These are phyloP conservation scores for Drosophila hamatofila DNA, from an alignment of 2,888 invertebrate species.

Conservation along the genomic window DNA sequence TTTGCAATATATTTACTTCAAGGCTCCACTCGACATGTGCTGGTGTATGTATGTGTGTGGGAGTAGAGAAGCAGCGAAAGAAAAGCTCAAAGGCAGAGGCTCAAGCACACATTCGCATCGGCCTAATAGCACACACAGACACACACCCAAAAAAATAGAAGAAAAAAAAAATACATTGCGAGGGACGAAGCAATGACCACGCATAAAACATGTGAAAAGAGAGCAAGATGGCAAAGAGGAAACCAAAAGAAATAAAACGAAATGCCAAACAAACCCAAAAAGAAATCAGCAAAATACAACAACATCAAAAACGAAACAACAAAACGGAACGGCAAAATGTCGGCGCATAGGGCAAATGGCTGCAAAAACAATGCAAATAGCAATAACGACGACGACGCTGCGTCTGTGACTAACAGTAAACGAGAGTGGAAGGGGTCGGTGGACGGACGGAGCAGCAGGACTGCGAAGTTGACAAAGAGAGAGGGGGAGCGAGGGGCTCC, in stretches of 20 bases:
- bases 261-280: slow-evolving; percentile 66
- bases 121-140: slow-evolving; percentile 49
- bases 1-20: slow-evolving; percentile 71
- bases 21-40: slow-evolving; percentile 49
- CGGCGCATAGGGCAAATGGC: slow-evolving; percentile 48
- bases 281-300: slow-evolving; percentile 16
- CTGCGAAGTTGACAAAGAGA: neutral
- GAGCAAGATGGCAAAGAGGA: slow-evolving; percentile 44
- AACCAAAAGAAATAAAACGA: slow-evolving; percentile 65
- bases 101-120: slow-evolving; percentile 35
- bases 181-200: slow-evolving; percentile 50
- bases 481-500: neutral
- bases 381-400: slow-evolving; percentile 68
- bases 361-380: slow-evolving; percentile 69
- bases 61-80: slow-evolving; percentile 4
- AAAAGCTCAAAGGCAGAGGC: slow-evolving; percentile 34
- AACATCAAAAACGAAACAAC: slow-evolving; percentile 16
- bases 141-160: slow-evolving; percentile 19
- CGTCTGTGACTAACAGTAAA: slow-evolving; percentile 73
- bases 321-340: slow-evolving; percentile 43
- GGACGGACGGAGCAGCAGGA: neutral
- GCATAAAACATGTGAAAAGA: slow-evolving; percentile 46
- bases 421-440: slow-evolving; percentile 23
- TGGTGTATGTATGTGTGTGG: slow-evolving; percentile 12
- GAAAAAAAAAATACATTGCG: slow-evolving; percentile 8